phyloP scores from a whole-genome alignment of 2,888 invertebrate species.

The Eupithecia inturbata region DNA sequence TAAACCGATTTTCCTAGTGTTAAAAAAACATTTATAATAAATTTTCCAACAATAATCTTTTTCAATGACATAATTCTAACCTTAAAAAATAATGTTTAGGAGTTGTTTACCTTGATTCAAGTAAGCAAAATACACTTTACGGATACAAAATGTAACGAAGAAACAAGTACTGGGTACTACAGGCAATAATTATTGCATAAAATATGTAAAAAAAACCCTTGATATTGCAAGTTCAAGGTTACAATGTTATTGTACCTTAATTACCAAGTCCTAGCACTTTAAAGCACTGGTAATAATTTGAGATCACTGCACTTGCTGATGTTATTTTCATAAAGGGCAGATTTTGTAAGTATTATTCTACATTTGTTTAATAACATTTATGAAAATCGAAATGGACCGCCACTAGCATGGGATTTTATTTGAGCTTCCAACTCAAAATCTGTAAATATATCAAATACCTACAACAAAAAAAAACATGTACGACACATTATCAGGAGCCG shows the following conservation, averaged over 20 bases:
- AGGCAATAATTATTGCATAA: background rate
- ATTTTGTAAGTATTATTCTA: background rate
- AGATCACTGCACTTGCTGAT: background rate
- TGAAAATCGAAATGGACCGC: constrained; percentile 5
- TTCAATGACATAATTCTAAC: constrained; percentile 38
- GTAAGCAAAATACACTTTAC: constrained; percentile 1
- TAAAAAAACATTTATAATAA: background rate
- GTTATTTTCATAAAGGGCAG: background rate
- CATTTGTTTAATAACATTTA: background rate
- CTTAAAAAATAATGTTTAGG: background rate
- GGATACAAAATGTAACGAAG: background rate
- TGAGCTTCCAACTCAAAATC: background rate
- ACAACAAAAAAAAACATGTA: no score
- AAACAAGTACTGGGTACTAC: background rate
- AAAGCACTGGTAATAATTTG: background rate
- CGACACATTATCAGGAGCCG: no score
- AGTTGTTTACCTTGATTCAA: constrained; percentile 16
- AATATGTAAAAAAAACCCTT: background rate
- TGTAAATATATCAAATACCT: no score
- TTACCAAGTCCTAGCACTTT: background rate
- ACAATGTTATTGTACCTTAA: background rate
- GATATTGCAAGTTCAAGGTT: constrained; percentile 7
- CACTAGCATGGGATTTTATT: background rate
- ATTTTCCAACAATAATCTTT: background rate
- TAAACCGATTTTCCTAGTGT: background rate